Conservation (phyloP, 2,797 vertebrate species). For the Sebastes elongatus region DNA sequence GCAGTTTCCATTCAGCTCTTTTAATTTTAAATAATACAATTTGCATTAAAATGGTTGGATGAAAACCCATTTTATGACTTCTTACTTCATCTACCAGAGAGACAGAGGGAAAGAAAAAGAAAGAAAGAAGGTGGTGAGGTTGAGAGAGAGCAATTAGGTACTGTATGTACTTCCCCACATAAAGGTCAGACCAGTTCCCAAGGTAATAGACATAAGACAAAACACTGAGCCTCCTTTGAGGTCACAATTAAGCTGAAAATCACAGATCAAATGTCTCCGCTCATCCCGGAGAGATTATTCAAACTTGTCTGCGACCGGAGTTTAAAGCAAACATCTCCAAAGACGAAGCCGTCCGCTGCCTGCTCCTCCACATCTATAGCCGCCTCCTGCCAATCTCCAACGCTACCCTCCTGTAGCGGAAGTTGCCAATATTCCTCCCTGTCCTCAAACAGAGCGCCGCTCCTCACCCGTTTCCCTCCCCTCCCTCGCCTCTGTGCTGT, state of each 20-base stretch:
- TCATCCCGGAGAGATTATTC: constrained; percentile 24
- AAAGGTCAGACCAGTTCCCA: constrained; percentile 59
- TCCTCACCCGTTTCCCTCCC: constrained; percentile 47
- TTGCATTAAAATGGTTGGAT: constrained; percentile 25
- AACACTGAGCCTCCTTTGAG: constrained; percentile 46
- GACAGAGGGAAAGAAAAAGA: background rate
- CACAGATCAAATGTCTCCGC: constrained; percentile 42
- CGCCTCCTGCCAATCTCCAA: constrained; percentile 21
- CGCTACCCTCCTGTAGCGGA: constrained; percentile 21
- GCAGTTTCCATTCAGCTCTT: constrained; percentile 12
- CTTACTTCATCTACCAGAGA: constrained; percentile 12
- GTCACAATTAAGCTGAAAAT: constrained; percentile 46
- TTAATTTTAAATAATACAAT: background rate
- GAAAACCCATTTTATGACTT: constrained; percentile 16
- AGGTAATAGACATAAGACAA: constrained; percentile 48
- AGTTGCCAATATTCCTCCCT: constrained; percentile 61
- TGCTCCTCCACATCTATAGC: constrained; percentile 5
- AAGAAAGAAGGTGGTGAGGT: background rate
- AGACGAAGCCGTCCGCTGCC: constrained; percentile 11
- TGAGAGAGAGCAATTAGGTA: constrained; percentile 35
- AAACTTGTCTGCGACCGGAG: constrained; percentile 19
- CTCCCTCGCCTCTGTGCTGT: constrained; percentile 53
- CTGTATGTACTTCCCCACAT: constrained; percentile 24
- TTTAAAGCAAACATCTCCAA: constrained; percentile 34
- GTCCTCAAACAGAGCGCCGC: constrained; percentile 44